Percentiles rank a stretch among this genome's conserved stretches.
Conservation (phyloP, 2,113 vertebrate species). For the Pholis gunnellus region DNA sequence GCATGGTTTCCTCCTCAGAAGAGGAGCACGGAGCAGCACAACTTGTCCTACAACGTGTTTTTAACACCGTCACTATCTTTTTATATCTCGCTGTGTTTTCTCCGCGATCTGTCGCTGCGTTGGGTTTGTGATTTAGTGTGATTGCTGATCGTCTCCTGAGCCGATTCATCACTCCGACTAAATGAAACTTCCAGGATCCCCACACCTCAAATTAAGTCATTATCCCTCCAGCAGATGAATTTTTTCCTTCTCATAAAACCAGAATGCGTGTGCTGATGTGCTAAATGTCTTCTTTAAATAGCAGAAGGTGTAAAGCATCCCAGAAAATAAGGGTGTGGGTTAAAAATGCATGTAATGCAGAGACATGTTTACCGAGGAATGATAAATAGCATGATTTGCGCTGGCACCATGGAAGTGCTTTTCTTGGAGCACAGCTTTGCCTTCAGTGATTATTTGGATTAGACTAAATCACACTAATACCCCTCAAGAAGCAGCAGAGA, state of each 20-base stretch:
- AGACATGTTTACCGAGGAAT: constrained; percentile 73
- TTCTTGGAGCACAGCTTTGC: constrained; percentile 62
- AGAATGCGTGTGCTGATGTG: constrained; percentile 36
- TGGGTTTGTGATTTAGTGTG: constrained; percentile 39
- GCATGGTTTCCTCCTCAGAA: constrained; percentile 73
- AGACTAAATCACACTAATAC: constrained; percentile 54
- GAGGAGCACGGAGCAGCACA: neutral
- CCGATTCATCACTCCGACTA: constrained; percentile 39
- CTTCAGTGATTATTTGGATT: constrained; percentile 63
- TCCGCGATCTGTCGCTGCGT: neutral
- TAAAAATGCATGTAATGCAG: constrained; percentile 69
- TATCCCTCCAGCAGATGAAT: constrained; percentile 31
- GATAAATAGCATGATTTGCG: constrained; percentile 66
- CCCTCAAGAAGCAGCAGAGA: constrained; percentile 13
- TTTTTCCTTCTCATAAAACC: constrained; percentile 25
- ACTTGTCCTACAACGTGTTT: neutral
- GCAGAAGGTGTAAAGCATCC: constrained; percentile 51
- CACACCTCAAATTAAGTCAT: constrained; percentile 68
- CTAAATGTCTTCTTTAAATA: constrained; percentile 24
- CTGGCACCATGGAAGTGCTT: constrained; percentile 57
- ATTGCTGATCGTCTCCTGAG: constrained; percentile 18
- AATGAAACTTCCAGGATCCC: constrained; percentile 40
- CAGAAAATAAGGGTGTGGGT: constrained; percentile 64
- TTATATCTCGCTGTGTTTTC: neutral
- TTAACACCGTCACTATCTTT: neutral